phyloP scores from a whole-genome alignment of 1,140 invertebrate species.

The Saxidomus purpurata region DNA sequence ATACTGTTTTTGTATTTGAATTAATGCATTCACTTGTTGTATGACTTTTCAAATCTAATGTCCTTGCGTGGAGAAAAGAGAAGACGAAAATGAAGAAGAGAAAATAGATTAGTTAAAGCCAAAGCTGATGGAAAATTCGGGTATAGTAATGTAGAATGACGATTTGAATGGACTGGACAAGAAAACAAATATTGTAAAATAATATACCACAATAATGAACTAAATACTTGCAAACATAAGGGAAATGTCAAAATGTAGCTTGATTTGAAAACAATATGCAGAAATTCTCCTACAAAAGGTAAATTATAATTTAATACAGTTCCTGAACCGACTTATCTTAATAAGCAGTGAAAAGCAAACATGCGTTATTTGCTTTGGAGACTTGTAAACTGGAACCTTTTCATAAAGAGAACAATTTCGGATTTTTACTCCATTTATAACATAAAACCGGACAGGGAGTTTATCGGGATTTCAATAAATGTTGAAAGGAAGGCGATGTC shows the following conservation, averaged over 20 bases:
- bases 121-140: too few species aligned
- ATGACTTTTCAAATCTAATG: too few species aligned
- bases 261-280: not conserved
- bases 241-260: not conserved
- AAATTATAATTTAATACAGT: slow-evolving; percentile 50
- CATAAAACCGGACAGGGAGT: slow-evolving; percentile 55
- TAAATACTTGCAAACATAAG: too few species aligned
- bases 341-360: slow-evolving; percentile 65
- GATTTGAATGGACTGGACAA: too few species aligned
- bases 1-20: too few species aligned
- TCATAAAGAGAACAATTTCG: slow-evolving; percentile 68
- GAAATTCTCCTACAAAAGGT: not conserved
- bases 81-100: too few species aligned
- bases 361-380: slow-evolving; percentile 67
- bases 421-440: slow-evolving; percentile 75
- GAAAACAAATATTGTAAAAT: too few species aligned
- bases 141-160: too few species aligned
- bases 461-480: slow-evolving; percentile 75
- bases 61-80: too few species aligned
- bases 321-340: slow-evolving; percentile 43
- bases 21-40: too few species aligned
- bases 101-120: too few species aligned
- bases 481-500: slow-evolving; percentile 68
- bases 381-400: slow-evolving; percentile 67
- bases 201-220: too few species aligned